Conservation (phyloP, 2,797 vertebrate species). For the Ficedula albicollis region DNA sequence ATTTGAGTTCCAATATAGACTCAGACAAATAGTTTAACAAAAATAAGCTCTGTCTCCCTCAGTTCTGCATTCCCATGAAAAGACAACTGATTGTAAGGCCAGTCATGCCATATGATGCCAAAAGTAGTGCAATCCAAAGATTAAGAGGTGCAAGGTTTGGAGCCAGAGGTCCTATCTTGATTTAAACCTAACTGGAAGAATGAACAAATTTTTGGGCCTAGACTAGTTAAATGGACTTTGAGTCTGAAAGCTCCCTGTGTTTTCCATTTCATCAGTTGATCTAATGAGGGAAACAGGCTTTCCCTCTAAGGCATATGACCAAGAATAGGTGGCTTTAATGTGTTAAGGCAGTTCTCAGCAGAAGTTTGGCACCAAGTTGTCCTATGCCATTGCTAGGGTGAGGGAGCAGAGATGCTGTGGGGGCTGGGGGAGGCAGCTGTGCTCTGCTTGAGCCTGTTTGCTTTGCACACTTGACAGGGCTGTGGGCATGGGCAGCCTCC, state of each 20-base stretch:
- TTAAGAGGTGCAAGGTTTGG: neutral
- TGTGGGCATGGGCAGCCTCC: neutral
- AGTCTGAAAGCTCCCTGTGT: neutral
- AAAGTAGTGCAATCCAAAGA: neutral
- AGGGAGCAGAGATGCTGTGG: neutral
- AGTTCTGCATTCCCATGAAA: neutral
- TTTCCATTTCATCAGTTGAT: neutral
- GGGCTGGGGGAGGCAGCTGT: neutral
- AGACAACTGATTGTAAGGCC: neutral
- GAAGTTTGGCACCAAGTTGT: neutral
- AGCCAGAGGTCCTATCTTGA: neutral
- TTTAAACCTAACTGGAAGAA: neutral
- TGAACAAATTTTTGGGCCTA: neutral
- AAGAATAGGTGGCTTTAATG: neutral
- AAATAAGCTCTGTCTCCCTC: neutral
- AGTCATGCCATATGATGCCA: accelerated
- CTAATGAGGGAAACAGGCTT: neutral
- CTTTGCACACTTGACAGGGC: neutral
- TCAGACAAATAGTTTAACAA: conserved; percentile 15
- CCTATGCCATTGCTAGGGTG: neutral
- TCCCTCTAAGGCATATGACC: neutral
- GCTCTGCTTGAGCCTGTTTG: neutral
- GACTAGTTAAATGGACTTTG: neutral
- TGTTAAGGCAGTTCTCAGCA: neutral
- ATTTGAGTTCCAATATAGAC: neutral